These are phyloP conservation scores for Gymnorhina tibicen DNA, from an alignment of 2,113 vertebrate species.

Conservation along the genomic window DNA sequence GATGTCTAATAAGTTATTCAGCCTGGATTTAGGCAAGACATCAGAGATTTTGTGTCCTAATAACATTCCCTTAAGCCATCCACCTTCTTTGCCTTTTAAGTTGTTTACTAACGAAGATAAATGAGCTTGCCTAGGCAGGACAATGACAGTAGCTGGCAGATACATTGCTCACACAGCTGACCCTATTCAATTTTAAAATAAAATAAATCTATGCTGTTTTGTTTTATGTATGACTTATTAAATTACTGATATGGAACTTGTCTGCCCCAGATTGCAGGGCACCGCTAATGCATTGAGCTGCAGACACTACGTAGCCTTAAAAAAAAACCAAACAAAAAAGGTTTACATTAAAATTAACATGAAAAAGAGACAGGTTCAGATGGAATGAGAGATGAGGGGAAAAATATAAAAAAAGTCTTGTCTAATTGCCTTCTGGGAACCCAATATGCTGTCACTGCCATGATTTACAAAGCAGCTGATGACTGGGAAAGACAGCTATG, in stretches of 20 bases:
- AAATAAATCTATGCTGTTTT: conserved; percentile 37
- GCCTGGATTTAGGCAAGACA: neutral
- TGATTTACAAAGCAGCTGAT: neutral
- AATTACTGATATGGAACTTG: conserved; percentile 32
- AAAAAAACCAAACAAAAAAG: neutral
- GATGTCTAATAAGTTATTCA: neutral
- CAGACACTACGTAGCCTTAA: neutral
- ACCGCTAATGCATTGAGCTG: neutral
- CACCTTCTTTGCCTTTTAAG: conserved; percentile 18
- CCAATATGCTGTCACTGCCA: neutral
- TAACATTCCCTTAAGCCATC: conserved; percentile 13
- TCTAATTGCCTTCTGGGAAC: neutral
- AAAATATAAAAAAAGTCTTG: neutral
- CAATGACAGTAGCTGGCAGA: conserved; percentile 49
- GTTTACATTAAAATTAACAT: neutral
- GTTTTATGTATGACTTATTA: conserved; percentile 33
- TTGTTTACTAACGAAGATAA: conserved; percentile 59
- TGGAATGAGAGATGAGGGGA: neutral
- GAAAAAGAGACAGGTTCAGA: neutral
- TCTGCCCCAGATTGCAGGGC: conserved; percentile 10
- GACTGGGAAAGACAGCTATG: neutral
- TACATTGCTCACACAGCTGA: conserved; percentile 12
- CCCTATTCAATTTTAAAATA: conserved; percentile 26
- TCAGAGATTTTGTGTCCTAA: neutral
- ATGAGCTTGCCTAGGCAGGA: conserved; percentile 21